Conservation (phyloP, 1,140 invertebrate species). For the Drosophila kohkoa region DNA sequence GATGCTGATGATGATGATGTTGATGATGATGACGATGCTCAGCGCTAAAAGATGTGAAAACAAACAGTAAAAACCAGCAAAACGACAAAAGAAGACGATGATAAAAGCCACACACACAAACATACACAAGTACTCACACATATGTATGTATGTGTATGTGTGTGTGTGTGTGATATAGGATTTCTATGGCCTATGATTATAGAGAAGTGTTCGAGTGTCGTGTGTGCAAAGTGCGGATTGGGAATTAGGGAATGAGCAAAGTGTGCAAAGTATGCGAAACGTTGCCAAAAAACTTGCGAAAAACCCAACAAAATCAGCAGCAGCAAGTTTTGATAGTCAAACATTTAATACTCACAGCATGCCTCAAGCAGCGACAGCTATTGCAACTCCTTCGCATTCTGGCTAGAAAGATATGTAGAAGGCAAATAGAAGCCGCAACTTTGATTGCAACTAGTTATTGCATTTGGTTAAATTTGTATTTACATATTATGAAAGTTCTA, state of each 20-base stretch:
- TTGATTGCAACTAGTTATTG: slow-evolving; percentile 3
- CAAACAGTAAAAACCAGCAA: slow-evolving; percentile 52
- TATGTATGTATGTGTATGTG: slow-evolving; percentile 6
- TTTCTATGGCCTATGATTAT: slow-evolving; percentile 30
- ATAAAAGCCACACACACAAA: slow-evolving; percentile 34
- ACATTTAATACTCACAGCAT: slow-evolving; percentile 3
- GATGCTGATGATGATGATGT: neutral
- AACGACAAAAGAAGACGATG: slow-evolving; percentile 33
- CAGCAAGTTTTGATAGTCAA: slow-evolving; percentile 29
- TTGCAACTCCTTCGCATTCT: neutral
- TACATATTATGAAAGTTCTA: neutral
- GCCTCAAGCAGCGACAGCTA: neutral
- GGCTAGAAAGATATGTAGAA: neutral
- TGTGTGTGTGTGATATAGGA: slow-evolving; percentile 1
- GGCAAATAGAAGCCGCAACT: neutral
- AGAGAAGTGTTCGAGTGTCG: slow-evolving; percentile 5
- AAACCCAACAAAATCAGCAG: slow-evolving; percentile 28
- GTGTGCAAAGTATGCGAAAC: neutral
- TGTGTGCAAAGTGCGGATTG: slow-evolving; percentile 6
- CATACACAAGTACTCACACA: slow-evolving; percentile 1
- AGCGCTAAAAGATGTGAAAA: slow-evolving; percentile 40
- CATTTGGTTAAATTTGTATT: neutral
- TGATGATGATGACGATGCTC: slow-evolving; percentile 27
- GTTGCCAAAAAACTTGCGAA: slow-evolving; percentile 30
- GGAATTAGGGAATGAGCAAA: neutral